phyloP scores from a whole-genome alignment of 1,140 invertebrate genomes.

The Onthophagus taurus region DNA sequence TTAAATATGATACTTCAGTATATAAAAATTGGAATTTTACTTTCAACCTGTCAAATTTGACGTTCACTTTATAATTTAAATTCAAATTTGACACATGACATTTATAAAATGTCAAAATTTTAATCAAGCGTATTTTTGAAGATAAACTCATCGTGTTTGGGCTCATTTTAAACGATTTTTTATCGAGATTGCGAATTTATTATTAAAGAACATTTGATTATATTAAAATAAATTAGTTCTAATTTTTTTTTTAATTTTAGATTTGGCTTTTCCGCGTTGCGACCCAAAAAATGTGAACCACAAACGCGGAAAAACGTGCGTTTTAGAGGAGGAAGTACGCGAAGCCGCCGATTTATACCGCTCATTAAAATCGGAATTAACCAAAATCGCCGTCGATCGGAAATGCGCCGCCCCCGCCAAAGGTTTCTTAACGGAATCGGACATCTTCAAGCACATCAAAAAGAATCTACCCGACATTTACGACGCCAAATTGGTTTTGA shows the following conservation, averaged over 20 bases:
- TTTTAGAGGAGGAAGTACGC: constrained; percentile 46
- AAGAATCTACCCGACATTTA: background rate
- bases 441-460: constrained; percentile 35
- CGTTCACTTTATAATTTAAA: no score
- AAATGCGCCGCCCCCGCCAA: constrained; percentile 44
- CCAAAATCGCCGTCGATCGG: constrained; percentile 43
- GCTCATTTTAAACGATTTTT: no score
- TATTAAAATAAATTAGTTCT: background rate
- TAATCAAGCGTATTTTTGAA: no score
- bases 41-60: no score
- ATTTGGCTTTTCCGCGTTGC: constrained; percentile 50
- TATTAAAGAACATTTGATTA: background rate
- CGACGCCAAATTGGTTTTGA: constrained; percentile 27
- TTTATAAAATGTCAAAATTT: no score
- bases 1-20: no score
- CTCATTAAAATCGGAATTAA: constrained; percentile 48
- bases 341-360: constrained; percentile 50
- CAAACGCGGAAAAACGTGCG: constrained; percentile 48
- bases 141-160: no score
- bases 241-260: constrained; percentile 22
- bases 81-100: no score
- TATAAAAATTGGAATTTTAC: no score
- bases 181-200: no score
- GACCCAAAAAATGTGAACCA: constrained; percentile 35
- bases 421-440: constrained; percentile 47